These are phyloP conservation scores for Clarias laeviceps DNA, from an alignment of 2,797 vertebrate genomes.

Conservation along the genomic window DNA sequence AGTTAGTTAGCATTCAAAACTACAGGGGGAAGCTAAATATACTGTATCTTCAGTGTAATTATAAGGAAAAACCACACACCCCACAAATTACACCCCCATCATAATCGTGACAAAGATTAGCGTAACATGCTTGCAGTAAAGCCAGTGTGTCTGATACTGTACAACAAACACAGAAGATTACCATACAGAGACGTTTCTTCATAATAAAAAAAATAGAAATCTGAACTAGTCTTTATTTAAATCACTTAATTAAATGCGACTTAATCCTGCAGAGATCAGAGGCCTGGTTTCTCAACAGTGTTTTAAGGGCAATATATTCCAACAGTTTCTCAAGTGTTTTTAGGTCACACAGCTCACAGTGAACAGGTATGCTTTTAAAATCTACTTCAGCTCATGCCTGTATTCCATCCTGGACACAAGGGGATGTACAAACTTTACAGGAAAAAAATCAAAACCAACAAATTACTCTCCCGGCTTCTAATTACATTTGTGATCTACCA, in stretches of 20 bases:
- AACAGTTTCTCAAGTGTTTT: background rate
- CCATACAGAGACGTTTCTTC: background rate
- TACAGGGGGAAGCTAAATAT: slow-evolving; percentile 15
- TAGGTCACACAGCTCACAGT: background rate
- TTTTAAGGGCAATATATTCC: background rate
- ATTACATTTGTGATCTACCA: background rate
- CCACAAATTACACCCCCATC: background rate
- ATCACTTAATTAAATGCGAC: background rate
- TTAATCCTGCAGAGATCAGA: background rate
- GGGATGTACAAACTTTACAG: background rate
- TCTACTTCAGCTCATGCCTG: background rate
- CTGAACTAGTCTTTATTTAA: background rate
- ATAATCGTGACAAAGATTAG: slow-evolving; percentile 13
- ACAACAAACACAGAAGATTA: background rate
- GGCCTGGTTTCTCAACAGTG: background rate
- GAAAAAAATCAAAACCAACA: background rate
- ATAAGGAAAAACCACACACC: slow-evolving; percentile 8
- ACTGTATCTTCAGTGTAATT: slow-evolving; percentile 4
- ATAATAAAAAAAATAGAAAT: slow-evolving; percentile 3
- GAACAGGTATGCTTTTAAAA: background rate
- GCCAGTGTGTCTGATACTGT: background rate
- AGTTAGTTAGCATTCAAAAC: slow-evolving; percentile 25
- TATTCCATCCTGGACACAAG: no score
- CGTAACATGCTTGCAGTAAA: slow-evolving; percentile 1
- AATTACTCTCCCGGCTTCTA: background rate